Evolutionary conservation across 2,888 invertebrate species (phyloP).

Genomic region (Tetragnatha montana): DNA sequence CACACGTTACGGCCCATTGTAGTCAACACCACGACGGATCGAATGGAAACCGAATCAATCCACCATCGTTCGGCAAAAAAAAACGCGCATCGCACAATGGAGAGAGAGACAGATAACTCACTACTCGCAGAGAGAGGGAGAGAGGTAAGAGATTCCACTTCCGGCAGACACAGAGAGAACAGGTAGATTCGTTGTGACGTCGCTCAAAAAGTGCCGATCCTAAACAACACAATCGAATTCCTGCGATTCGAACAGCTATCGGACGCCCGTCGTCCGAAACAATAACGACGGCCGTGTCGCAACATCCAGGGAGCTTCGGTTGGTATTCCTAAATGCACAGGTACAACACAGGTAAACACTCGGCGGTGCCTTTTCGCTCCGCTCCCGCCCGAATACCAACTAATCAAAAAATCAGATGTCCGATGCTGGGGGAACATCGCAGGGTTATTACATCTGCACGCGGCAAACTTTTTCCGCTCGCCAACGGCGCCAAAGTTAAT

Average conservation of each 20-base stretch:
- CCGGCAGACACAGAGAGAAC: not conserved
- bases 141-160: slow-evolving; percentile 10
- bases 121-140: not conserved
- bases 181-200: not conserved
- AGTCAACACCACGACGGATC: not conserved
- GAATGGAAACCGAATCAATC: not conserved
- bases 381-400: slow-evolving; percentile 11
- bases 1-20: slow-evolving; percentile 31
- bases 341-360: not conserved
- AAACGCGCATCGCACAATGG: not conserved
- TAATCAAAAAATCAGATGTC: slow-evolving; percentile 56
- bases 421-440: slow-evolving; percentile 31
- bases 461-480: slow-evolving; percentile 2
- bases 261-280: slow-evolving; percentile 9
- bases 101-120: slow-evolving; percentile 4
- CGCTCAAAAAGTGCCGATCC: not conserved
- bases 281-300: slow-evolving; percentile 29
- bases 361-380: slow-evolving; percentile 3
- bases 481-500: slow-evolving; percentile 45
- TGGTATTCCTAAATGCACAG: slow-evolving; percentile 4
- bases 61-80: not conserved
- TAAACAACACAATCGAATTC: slow-evolving; percentile 37
- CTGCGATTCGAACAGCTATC: slow-evolving; percentile 9
- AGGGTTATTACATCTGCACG: slow-evolving; percentile 39
- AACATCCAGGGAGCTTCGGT: slow-evolving; percentile 29